Evolutionary conservation across 2,888 invertebrate genomes (phyloP), one percentile per base, ranked within the genome.

Genomic region (Bedellia somnulentella): DNA sequence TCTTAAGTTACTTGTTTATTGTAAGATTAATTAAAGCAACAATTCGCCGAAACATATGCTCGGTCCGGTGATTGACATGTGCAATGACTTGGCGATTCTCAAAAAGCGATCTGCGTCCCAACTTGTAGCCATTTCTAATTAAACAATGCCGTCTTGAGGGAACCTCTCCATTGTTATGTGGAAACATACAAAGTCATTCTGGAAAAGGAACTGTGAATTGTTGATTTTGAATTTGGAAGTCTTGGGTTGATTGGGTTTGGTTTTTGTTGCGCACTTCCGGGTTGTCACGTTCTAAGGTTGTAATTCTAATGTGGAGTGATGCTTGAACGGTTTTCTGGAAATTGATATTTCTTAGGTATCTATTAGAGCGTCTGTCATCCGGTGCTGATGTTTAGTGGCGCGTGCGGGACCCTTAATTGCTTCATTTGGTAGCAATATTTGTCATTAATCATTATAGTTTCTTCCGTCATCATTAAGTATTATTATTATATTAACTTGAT

Each of bases 321-420:
- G 64, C 63, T 59, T 52, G 57, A 60, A 52, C 48, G 52, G 51
- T 47, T 58, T 55, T 52, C 53, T 50, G 52, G 70, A 73, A 75
- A 75, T 73, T 73, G 73, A 73, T 73, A 73, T 71, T 67, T 66
- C 70, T 70, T 55, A 63, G 63, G 57, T 46, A 24, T 27, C 24
- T 17, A 73, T 71, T 73, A 70, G 58, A 64, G 51, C 66, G 64
- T 57, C 56, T 68, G 71, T 66, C 71, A 63, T 71, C 70, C 70
- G 63, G 66, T 58, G 38, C 40, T 42, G 39, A 45, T 49, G 51
- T 39, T 40, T 54, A 58, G 54, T 58, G 67, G 58, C 64, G 68
- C 68, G 70, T 67, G 67, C 55, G 47, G 26, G 23, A 27, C 45
- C 47, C 47, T 44, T 71, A 73, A 73, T 73, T 70, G 64, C 73